A percentile compares a stretch with the other conserved stretches of the same genome.
These are phyloP conservation scores for Yponomeuta plumbellus DNA, from an alignment of 2,888 invertebrate genomes.

Conservation along the genomic window DNA sequence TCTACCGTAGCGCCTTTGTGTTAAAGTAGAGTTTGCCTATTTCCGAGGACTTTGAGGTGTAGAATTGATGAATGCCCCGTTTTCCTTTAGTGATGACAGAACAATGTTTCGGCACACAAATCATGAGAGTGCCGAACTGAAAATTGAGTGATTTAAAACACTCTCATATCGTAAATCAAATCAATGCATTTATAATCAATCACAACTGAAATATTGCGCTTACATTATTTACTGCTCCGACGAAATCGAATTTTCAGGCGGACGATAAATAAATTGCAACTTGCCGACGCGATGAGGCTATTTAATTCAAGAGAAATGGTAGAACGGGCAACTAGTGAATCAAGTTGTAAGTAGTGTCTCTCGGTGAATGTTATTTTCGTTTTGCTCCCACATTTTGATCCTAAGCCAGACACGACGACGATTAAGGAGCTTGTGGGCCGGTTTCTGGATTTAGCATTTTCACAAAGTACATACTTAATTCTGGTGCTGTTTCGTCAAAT, in stretches of 20 bases:
- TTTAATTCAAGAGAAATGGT: conserved; percentile 4
- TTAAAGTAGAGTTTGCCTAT: neutral
- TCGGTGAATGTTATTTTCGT: neutral
- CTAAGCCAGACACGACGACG: neutral
- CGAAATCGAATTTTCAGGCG: neutral
- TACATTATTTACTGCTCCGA: conserved; percentile 4
- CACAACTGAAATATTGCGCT: conserved; percentile 1
- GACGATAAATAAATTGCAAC: neutral
- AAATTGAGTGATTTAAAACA: conserved; percentile 9
- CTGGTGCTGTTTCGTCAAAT: too few relatives aligned
- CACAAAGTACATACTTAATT: too few relatives aligned
- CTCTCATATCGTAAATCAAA: neutral
- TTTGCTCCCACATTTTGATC: neutral
- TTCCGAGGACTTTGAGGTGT: neutral
- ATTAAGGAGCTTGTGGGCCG: too few relatives aligned
- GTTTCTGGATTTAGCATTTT: too few relatives aligned
- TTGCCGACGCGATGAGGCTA: neutral
- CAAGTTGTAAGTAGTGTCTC: neutral
- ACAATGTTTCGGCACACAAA: neutral
- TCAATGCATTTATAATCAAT: conserved; percentile 2
- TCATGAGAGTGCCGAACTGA: neutral
- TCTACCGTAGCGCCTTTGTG: neutral
- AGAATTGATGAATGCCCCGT: neutral
- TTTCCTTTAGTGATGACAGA: conserved; percentile 1
- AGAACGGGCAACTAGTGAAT: neutral